Base-by-base conservation (phyloP, 2,888 invertebrate genomes). In the Idaea straminata region DNA sequence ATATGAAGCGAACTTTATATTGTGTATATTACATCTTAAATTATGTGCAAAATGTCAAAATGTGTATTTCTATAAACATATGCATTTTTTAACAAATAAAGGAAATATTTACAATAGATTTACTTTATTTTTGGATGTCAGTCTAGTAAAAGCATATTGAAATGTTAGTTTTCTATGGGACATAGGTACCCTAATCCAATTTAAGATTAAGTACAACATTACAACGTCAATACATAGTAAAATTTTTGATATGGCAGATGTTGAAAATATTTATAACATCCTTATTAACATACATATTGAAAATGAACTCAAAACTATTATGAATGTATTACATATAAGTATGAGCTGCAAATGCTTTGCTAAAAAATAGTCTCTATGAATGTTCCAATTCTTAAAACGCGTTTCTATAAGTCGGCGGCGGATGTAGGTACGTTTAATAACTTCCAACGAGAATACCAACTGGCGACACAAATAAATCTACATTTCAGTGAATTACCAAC, bases 381-480 rank as follows among this genome's bases (percentile, higher is more conserved):
- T 47, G 47, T 47, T 47, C 13, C 47, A 47, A 47, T 10, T 47
- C 47, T 47, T 7, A 47, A 62, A 64, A 74, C 67, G 75, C 74
- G 69, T 76, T 47, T 47, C 4, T 75, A 65, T 67, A 74, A 80
- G 83, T 83, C 69, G 83, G 85, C 83, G 84, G 85, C 84, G 84
- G 85, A 64, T 64, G 73, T 74, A 74, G 72, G 74, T 78, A 77
- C 77, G 75, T 69, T 73, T 71, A 64, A 72, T 1, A 47, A 73
- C 74, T 61, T 67, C 72, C 83, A 84, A 84, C 79, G 81, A 84
- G 83, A 86, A 86, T 81, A 85, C 69, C 72, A 81, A 72, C 83
- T 80, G 81, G 80, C 81, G 75, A 69, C 57, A 67, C 64, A 72
- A 71, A 65, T 64, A 61, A 61, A 38, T 60, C 62, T 60, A 61